Conservation (phyloP, 2,113 vertebrate genomes). For the Elanus axillaris region DNA sequence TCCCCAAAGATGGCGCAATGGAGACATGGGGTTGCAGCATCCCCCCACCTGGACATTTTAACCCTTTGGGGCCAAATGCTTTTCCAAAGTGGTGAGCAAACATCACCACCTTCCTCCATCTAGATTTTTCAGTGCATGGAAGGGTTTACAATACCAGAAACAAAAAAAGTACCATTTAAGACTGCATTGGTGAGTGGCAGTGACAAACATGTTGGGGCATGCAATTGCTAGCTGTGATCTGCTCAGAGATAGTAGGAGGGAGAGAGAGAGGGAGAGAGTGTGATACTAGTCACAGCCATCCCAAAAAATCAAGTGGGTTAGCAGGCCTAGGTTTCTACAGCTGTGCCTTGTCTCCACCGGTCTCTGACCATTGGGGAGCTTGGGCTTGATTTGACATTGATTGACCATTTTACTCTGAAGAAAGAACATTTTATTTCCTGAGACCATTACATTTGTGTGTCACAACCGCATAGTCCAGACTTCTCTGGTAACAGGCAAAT, state of each 20-base stretch:
- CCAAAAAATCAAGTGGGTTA: neutral
- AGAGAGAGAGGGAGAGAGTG: neutral
- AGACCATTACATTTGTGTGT: neutral
- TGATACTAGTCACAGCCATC: neutral
- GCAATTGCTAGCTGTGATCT: neutral
- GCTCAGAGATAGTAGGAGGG: neutral
- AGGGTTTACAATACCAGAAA: neutral
- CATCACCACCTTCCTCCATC: neutral
- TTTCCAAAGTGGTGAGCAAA: neutral
- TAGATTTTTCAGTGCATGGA: neutral
- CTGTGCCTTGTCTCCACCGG: neutral
- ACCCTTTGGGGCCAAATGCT: neutral
- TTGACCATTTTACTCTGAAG: neutral
- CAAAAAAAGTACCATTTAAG: neutral
- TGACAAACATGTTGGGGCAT: neutral
- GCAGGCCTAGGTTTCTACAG: neutral
- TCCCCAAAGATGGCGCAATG: neutral
- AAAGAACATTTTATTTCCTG: neutral
- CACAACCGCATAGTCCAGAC: neutral
- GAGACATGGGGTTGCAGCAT: neutral
- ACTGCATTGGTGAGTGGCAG: neutral
- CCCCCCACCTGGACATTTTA: neutral
- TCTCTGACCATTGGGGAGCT: rapidly evolving
- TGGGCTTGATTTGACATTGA: neutral
- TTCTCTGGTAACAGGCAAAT: neutral